Evolutionary conservation across 2,888 invertebrate genomes (phyloP), one percentile per base, ranked within the genome.

Genomic region (Acrobasis suavella): DNA sequence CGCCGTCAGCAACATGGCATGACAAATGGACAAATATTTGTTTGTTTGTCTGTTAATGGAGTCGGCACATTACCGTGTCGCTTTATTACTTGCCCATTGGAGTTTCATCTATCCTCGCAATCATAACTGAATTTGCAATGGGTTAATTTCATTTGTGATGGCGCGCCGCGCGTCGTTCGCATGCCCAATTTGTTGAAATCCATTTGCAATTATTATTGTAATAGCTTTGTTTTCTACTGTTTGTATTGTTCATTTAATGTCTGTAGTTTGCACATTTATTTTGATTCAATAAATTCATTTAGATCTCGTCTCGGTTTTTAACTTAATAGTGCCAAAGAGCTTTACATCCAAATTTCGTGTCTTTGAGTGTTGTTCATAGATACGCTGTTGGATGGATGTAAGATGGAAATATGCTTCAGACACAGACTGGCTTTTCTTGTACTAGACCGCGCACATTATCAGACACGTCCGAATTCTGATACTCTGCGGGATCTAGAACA

Each of bases 1-100:
- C 67, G 52, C 50, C 62, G 63, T 52, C 60, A 64, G 69, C 67
- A 69, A 71, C 66, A 62, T 62, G 54, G 68, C 69, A 65, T 73
- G 78, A 77, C 75, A 75, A 74, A 78, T 75, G 74, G 68, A 76
- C 84, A 85, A 89, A 89, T 88, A 87, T 90, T 89, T 88, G 74
- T 75, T 67, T 78, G 77, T 90, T 89, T 89, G 74, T 75, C 69
- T 78, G 77, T 79, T 87, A 87, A 87, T 88, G 82, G 80, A 81
- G 74, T 76, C 73, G 70, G 78, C 80, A 81, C 74, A 83, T 81
- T 78, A 81, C 72, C 68, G 71, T 72, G 73, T 71, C 74, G 72
- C 75, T 78, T 76, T 77, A 78, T 78, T 76, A 69, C 70, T 70
- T 66, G 66, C 65, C 65, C 71, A 71, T 69, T 72, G 67, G 62